Evolutionary conservation across 2,888 invertebrate species (phyloP).

Genomic region (Lepidochrysops patricia): DNA sequence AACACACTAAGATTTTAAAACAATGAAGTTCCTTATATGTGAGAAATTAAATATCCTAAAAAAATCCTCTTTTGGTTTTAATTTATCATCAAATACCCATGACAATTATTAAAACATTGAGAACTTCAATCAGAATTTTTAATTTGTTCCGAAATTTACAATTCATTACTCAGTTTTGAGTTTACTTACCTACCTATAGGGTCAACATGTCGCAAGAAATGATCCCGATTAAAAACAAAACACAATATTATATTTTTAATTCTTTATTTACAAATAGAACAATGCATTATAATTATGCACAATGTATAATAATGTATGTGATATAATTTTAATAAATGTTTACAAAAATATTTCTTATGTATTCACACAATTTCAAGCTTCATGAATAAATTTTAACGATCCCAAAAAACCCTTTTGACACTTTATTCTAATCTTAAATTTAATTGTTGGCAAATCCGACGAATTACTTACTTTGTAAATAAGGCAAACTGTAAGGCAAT

Average conservation of each 20-base stretch:
- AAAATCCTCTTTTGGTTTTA: too few species aligned
- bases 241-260: constrained; percentile 24
- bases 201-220: too few species aligned
- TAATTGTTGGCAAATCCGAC: constrained; percentile 16
- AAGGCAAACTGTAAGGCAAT: constrained; percentile 18
- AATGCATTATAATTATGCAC: constrained; percentile 31
- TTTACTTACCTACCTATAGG: too few species aligned
- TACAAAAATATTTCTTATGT: constrained; percentile 39
- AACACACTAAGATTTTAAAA: too few species aligned
- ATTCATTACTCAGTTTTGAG: too few species aligned
- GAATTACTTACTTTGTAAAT: too few species aligned
- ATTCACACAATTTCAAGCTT: constrained; percentile 32
- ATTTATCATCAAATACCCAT: too few species aligned
- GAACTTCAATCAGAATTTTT: too few species aligned
- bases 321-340: constrained; percentile 28
- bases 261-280: constrained; percentile 40
- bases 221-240: constrained; percentile 17
- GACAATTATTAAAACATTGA: too few species aligned
- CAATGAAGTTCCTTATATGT: too few species aligned
- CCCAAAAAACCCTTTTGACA: background rate
- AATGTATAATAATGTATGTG: background rate
- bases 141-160: too few species aligned
- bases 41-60: too few species aligned
- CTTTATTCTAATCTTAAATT: background rate
- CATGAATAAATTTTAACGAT: constrained; percentile 17